Evolutionary conservation across 2,113 vertebrate species (phyloP), one percentile per base, ranked within the genome.

Genomic region (Scomber japonicus): DNA sequence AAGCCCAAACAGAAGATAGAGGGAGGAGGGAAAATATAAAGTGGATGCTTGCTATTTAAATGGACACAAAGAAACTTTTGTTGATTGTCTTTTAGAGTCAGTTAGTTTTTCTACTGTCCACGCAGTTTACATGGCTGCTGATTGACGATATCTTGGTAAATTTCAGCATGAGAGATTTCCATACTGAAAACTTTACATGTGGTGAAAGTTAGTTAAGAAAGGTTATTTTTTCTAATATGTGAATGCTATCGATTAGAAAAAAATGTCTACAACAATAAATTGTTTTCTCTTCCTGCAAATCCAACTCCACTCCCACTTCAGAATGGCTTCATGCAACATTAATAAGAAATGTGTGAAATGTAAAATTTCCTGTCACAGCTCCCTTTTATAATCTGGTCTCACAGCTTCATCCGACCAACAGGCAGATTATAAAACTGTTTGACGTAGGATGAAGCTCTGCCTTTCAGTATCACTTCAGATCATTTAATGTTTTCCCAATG

Each of bases 1-100:
- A 92, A 93, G 45, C 57, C 24, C 65, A 83, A 87, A 62, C 81
- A 80, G 65, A 90, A 88, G 70, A 78, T 83, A 72, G 21, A 44
- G 44, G 75, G 48, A 76, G 75, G 55, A 77, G 84, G 64, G 7
- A 27, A 77, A 45, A 27, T 61, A 53, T 86, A 62, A 88, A 61
- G 48, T 19, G 67, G 75, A 73, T 68, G 19, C 67, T 84, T 56
- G 64, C 7, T 73, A 48, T 81, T 86, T 60, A 79, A 84, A 71
- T 50, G 72, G 72, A 80, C 49, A 53, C 48, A 77, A 10, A 64
- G 17, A 63, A 0, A 0, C 24, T 59, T 64, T 57, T 66, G 16
- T 55, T 49, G 24, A 60, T 68, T 76, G 30, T 21, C 11, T 78
- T 79, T 78, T 80, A 30, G 67, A 78, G 10, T 68, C 59, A 2